Evolutionary conservation across 64 coral and sea anemone species (phyloP), one percentile per base, ranked within the genome.

Genomic region (Porites australiensis): DNA sequence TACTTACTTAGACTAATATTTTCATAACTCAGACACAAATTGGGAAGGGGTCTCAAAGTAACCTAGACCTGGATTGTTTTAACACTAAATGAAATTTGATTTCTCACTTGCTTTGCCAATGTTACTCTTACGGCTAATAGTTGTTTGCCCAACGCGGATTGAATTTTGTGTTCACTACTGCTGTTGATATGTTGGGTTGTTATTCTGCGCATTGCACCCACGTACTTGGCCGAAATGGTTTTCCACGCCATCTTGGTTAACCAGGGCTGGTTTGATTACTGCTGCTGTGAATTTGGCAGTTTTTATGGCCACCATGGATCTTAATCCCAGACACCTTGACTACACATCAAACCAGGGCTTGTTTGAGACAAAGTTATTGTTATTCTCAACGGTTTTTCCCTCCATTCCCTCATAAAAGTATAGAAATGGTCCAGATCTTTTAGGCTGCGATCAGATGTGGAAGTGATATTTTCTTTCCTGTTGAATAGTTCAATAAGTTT

Each of bases 81-180:
- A 37, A 37, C 27, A 37, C 27, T 37, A 37, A 37, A 37, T 37
- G 27, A 37, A 37, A 37, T 37, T 37, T 37, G 27, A 37, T 37
- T 37, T 37, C 27, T 37, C 68, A 14, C 37, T 71, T 71, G 18
- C 5, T n/a, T 43, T 21, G 5, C 78, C 78, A 60, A 53, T 22
- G 53, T 82, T 82, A 57, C 78, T 82, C 21, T 82, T 82, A 9
- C 46, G 55, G 50, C 82, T 86, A 15, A 86, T 86, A 2, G n/a
- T 37, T 46, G 82, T 70, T 64, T 86, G 63, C 18, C 82, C 82
- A 18, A 69, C 67, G 6, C 16, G 8, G 3, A 82, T 82, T 4
- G 78, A 58, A 27, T 82, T 82, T 50, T 82, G 78, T 12, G 16
- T 8, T 1, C 9, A 60, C 15, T 82, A 4, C 78, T 82, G 78